These are phyloP conservation scores for Meandrusa payeni DNA, from an alignment of 2,888 invertebrate species.

Conservation along the genomic window DNA sequence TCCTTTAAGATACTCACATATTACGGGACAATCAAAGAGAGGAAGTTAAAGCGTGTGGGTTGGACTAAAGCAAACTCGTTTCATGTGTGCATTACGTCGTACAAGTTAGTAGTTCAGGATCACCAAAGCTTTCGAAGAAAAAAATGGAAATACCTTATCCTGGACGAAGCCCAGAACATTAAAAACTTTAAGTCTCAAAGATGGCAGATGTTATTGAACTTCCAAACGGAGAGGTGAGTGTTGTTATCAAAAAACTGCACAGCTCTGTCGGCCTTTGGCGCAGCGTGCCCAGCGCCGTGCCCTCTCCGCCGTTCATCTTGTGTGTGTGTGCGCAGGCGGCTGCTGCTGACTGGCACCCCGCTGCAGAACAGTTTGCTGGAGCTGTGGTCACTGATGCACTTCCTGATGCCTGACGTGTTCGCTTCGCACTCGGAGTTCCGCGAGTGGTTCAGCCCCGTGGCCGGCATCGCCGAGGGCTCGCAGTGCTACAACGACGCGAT, in stretches of 20 bases:
- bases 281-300: background rate
- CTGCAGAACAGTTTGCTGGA: constrained; percentile 98
- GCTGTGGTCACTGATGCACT: constrained; percentile 98
- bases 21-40: constrained; percentile 97
- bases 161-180: constrained; percentile 99
- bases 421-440: constrained; percentile 97
- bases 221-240: constrained; percentile 91
- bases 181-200: constrained; percentile 99
- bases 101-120: constrained; percentile 98
- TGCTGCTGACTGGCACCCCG: constrained; percentile 96
- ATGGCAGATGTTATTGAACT: constrained; percentile 98
- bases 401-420: constrained; percentile 98
- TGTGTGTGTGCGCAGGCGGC: constrained; percentile 80
- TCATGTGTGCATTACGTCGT: constrained; percentile 98
- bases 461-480: constrained; percentile 66
- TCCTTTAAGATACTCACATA: constrained; percentile 99
- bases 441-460: constrained; percentile 99
- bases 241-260: too few species aligned
- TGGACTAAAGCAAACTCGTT: constrained; percentile 99
- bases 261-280: background rate
- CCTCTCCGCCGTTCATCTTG: background rate
- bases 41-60: constrained; percentile 93
- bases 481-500: constrained; percentile 54
- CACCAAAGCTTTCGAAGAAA: constrained; percentile 98
- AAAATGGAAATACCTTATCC: constrained; percentile 98